phyloP scores from a whole-genome alignment of 1,140 invertebrate genomes.

The Drosophila jambulina region DNA sequence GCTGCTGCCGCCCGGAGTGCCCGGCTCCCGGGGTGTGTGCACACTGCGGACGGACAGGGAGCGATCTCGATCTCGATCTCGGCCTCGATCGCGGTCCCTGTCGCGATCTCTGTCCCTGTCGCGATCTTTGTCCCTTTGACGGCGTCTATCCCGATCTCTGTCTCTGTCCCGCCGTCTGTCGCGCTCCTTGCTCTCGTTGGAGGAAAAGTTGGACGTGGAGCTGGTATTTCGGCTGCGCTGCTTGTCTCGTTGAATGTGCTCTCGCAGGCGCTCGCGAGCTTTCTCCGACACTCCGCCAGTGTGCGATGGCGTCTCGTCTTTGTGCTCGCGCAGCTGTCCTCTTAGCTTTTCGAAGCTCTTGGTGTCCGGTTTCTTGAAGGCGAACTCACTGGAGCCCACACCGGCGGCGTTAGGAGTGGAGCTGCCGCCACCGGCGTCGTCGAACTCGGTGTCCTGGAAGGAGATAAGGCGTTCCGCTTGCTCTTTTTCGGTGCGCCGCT shows the following conservation, averaged over 20 bases:
- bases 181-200: conserved; percentile 66
- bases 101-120: conserved; percentile 49
- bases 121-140: conserved; percentile 55
- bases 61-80: conserved; percentile 58
- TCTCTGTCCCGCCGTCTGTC: conserved; percentile 53
- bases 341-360: conserved; percentile 85
- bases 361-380: conserved; percentile 74
- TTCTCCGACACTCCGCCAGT: conserved; percentile 95
- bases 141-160: conserved; percentile 53
- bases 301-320: conserved; percentile 96
- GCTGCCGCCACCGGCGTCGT: conserved; percentile 84
- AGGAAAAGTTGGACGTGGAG: conserved; percentile 55
- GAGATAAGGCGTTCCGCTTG: conserved; percentile 88
- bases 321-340: conserved; percentile 91
- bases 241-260: conserved; percentile 86
- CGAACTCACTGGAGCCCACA: conserved; percentile 66
- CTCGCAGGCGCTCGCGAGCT: conserved; percentile 90
- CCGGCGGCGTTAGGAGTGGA: conserved; percentile 36
- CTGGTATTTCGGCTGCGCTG: conserved; percentile 72
- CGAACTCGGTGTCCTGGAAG: conserved; percentile 88
- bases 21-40: conserved; percentile 91
- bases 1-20: conserved; percentile 88
- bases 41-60: conserved; percentile 87
- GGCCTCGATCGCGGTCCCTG: conserved; percentile 45
- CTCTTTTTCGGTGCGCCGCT: conserved; percentile 89